Evolutionary conservation across 2,113 vertebrate species (phyloP).

Genomic region (Leptosomus discolor): DNA sequence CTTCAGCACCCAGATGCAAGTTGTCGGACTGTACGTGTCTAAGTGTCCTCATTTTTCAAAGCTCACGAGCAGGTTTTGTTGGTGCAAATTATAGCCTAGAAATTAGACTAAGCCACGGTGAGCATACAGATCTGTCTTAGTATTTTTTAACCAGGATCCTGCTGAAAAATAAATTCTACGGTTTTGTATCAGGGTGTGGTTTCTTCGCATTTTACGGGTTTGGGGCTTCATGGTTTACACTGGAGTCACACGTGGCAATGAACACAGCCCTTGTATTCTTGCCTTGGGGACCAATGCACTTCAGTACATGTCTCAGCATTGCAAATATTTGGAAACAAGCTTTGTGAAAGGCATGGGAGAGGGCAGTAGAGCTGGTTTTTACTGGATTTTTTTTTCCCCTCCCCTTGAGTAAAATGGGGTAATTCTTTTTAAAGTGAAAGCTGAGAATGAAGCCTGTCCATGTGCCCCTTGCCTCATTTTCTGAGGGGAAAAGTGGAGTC

Average conservation of each 20-base stretch:
- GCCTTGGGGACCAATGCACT: accelerated
- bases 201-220: accelerated
- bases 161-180: neutral
- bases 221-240: accelerated
- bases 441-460: neutral
- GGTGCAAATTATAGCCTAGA: neutral
- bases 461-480: neutral
- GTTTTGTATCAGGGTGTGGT: neutral
- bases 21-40: neutral
- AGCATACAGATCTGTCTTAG: accelerated
- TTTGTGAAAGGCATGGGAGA: neutral
- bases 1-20: neutral
- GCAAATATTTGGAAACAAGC: accelerated
- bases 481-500: accelerated
- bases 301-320: accelerated
- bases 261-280: accelerated
- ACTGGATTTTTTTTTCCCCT: neutral
- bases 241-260: accelerated
- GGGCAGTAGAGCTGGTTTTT: neutral
- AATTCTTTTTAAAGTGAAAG: neutral
- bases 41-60: neutral
- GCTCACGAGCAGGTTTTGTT: neutral
- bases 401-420: neutral
- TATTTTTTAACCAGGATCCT: neutral
- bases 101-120: neutral